Conservation (phyloP, 1,140 invertebrate species). For the Cotesia chilonis region DNA sequence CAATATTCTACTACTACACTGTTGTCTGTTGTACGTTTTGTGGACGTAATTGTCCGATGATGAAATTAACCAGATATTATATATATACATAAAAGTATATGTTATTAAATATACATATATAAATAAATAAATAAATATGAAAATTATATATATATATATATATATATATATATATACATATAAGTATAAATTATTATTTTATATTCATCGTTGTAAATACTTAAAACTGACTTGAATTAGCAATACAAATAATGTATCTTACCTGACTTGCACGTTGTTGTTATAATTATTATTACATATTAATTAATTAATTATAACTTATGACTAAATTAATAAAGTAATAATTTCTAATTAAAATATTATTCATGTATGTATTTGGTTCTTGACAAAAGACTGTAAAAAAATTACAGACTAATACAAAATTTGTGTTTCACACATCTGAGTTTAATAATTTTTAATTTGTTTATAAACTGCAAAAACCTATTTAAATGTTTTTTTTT, state of each 20-base stretch:
- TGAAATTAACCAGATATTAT: neutral
- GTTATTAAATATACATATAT: no score
- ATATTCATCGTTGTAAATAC: slow-evolving; percentile 60
- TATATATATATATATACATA: slow-evolving; percentile 46
- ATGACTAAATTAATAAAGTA: neutral
- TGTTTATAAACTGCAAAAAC: no score
- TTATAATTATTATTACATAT: neutral
- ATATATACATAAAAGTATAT: no score
- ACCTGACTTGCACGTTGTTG: slow-evolving; percentile 27
- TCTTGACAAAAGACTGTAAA: slow-evolving; percentile 19
- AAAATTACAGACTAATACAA: slow-evolving; percentile 3
- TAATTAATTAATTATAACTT: neutral
- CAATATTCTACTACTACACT: slow-evolving; percentile 61
- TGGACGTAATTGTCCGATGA: slow-evolving; percentile 41
- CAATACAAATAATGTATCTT: slow-evolving; percentile 52
- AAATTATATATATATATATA: no score
- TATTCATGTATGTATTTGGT: slow-evolving; percentile 13
- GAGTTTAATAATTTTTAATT: neutral
- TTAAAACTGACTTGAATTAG: slow-evolving; percentile 54
- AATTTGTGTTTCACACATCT: neutral
- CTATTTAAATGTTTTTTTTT: no score
- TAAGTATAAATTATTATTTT: slow-evolving; percentile 62
- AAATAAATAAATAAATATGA: neutral
- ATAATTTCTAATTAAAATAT: neutral
- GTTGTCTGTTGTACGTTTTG: slow-evolving; percentile 60